A percentile compares a stretch with the other conserved stretches of the same genome.
phyloP scores from a whole-genome alignment of 2,797 vertebrate species.

The Babyrousa celebensis region DNA sequence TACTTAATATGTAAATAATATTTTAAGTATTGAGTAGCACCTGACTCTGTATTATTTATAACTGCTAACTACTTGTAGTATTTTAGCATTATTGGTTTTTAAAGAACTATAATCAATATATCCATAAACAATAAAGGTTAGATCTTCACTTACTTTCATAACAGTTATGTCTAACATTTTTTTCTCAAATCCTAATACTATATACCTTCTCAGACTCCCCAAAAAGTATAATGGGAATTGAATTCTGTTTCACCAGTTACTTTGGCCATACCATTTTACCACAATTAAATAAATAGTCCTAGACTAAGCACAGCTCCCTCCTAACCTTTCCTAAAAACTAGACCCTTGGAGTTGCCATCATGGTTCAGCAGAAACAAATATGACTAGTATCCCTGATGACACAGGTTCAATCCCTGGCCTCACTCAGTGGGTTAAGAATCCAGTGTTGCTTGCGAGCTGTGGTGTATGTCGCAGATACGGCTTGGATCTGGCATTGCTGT shows the following conservation, averaged over 20 bases:
- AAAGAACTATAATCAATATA: not conserved
- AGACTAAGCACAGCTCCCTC: not conserved
- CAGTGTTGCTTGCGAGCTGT: no score
- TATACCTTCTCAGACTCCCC: not conserved
- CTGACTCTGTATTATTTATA: not conserved
- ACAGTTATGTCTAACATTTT: not conserved
- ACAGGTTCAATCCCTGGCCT: no score
- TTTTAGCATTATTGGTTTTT: not conserved
- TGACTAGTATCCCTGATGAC: no score
- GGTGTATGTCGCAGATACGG: no score
- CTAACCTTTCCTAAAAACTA: not conserved
- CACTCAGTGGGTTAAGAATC: no score
- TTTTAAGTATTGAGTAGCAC: not conserved
- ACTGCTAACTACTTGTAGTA: not conserved
- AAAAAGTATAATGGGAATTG: not conserved
- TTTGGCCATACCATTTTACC: not conserved
- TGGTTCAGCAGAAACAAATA: no score
- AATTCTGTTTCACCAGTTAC: not conserved
- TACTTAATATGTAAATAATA: not conserved
- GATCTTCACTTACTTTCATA: not conserved
- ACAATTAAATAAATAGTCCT: not conserved
- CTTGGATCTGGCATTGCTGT: no score
- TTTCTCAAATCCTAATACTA: not conserved
- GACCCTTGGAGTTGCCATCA: not conserved
- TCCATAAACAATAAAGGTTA: not conserved